A percentile compares a stretch with the other conserved stretches of the same genome.
Evolutionary conservation across 2,888 invertebrate genomes (phyloP).

Genomic region (Agrochola lota): DNA sequence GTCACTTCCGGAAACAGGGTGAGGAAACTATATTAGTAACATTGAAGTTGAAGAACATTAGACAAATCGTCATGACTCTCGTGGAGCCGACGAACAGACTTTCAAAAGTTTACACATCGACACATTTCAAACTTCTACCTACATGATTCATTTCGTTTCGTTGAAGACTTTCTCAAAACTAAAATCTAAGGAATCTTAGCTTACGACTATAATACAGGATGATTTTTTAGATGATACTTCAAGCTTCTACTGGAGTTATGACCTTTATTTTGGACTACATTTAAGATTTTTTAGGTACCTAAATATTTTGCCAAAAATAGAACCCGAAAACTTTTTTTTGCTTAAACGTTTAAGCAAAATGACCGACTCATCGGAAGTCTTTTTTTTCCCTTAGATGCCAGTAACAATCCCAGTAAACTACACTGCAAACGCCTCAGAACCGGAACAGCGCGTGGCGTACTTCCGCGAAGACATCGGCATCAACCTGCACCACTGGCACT

Average conservation of each 20-base stretch:
- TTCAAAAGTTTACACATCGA: neutral
- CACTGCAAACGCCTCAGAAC: slow-evolving; percentile 93
- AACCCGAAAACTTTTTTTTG: neutral
- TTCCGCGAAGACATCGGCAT: slow-evolving; percentile 96
- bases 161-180: neutral
- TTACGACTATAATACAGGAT: neutral
- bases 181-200: neutral
- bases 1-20: slow-evolving; percentile 92
- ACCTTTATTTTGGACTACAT: neutral
- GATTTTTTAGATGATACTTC: neutral
- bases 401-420: slow-evolving; percentile 93
- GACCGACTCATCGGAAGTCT: neutral
- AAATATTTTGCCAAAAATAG: neutral
- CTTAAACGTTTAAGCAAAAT: neutral
- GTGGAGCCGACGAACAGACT: no score
- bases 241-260: neutral
- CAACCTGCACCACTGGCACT: slow-evolving; percentile 97
- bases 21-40: slow-evolving; percentile 61
- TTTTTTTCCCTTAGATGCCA: slow-evolving; percentile 85
- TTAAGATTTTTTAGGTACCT: neutral
- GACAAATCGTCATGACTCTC: neutral
- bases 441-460: slow-evolving; percentile 95
- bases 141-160: neutral
- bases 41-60: neutral
- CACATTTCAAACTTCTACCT: neutral